Base-by-base conservation (phyloP, 1,140 invertebrate species). In the Dryas iulia region DNA sequence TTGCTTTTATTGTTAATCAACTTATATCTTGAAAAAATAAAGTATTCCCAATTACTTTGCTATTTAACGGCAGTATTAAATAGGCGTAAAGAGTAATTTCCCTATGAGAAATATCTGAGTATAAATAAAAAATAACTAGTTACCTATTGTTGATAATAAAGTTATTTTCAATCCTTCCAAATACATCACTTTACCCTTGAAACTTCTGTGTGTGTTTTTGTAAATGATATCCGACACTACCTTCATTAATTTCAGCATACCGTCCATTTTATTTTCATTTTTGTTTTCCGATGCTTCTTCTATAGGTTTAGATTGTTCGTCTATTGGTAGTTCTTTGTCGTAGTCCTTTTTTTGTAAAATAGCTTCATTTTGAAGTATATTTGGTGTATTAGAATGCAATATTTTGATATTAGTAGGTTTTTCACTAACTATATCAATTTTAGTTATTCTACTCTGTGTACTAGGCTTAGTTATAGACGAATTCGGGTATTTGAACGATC, bases 71-170 rank as follows among this genome's bases (percentile, higher is more conserved):
- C n/a, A n/a, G n/a, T n/a, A n/a, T 28, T 28, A 28, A 28, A 2
- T 28, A 6, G 26, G 26, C 6, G 26, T 2, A 28, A 28, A 28
- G 26, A 28, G 26, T 28, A 6, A 28, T 3, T 28, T 28, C n/a
- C n/a, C n/a, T 28, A 28, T 28, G 6, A 28, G 6, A 6, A 28
- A 6, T 28, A 3, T 28, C 2, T 2, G 26, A 28, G 26, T 2
- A 28, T 28, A 28, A 28, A 28, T 6, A 3, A 28, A 3, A 3
- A 28, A 2, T 28, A 3, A 28, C 26, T 28, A 3, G 92, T 91
- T 84, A 95, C 94, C 92, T 72, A 95, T 94, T 66, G 93, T 91
- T 23, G 81, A 77, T 62, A 94, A 73, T 24, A 95, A 83, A 71
- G 90, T 87, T 72, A 94, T 85, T 53, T 92, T 92, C n/a, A 95